Conservation (phyloP, 2,113 vertebrate species). For the Barbus barbus region DNA sequence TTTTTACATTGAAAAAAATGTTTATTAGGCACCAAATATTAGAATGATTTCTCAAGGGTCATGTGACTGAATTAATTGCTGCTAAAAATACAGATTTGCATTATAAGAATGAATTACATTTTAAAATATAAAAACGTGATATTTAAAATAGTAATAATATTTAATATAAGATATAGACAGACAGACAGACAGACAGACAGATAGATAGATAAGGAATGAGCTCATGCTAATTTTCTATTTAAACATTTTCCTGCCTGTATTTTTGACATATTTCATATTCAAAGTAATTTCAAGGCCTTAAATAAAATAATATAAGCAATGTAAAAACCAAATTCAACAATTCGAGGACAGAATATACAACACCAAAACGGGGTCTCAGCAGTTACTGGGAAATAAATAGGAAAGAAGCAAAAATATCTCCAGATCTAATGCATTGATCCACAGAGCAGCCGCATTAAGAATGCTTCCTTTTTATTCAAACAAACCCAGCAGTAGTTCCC, state of each 20-base stretch:
- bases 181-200: too few species aligned
- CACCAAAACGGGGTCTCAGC: not conserved
- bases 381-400: not conserved
- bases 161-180: too few species aligned
- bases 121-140: too few species aligned
- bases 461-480: not conserved
- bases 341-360: not conserved
- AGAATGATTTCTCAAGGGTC: too few species aligned
- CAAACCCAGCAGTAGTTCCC: constrained; percentile 7
- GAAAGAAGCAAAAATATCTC: constrained; percentile 2
- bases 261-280: not conserved
- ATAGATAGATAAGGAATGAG: not conserved
- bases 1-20: too few species aligned
- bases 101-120: too few species aligned
- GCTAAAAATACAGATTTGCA: too few species aligned
- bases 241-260: not conserved
- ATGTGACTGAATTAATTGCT: too few species aligned
- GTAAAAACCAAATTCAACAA: not conserved
- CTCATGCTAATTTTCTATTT: not conserved
- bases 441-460: constrained; percentile 6
- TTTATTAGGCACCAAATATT: too few species aligned
- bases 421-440: constrained; percentile 18
- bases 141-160: too few species aligned
- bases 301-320: not conserved
- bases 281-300: constrained; percentile 2